Evolutionary conservation across 2,888 invertebrate genomes (phyloP).

Genomic region (Eupithecia tripunctaria): DNA sequence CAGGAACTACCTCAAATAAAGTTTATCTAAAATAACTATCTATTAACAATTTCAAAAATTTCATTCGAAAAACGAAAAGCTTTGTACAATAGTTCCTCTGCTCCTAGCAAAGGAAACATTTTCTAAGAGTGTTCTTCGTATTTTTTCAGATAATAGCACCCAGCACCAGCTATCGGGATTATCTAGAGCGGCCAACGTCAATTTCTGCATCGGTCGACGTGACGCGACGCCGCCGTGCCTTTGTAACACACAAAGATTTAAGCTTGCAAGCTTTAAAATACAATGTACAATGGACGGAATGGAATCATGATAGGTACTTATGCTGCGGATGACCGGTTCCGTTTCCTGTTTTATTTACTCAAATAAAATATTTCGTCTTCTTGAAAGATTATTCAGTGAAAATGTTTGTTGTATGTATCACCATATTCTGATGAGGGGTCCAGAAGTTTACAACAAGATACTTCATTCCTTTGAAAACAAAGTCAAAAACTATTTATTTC

Average conservation of each 20-base stretch:
- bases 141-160: neutral
- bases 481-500: too few species aligned
- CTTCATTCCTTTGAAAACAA: neutral
- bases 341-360: too few species aligned
- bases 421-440: neutral
- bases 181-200: neutral
- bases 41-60: too few species aligned
- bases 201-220: neutral
- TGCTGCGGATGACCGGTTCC: too few species aligned
- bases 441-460: neutral
- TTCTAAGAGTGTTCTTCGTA: neutral
- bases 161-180: neutral
- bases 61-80: too few species aligned
- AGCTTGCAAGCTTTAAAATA: neutral
- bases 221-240: neutral
- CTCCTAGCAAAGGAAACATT: neutral
- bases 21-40: too few species aligned
- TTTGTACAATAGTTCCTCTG: too few species aligned
- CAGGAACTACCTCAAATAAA: too few species aligned
- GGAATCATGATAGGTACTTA: neutral
- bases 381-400: neutral
- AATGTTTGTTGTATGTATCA: too few species aligned
- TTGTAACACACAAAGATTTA: neutral
- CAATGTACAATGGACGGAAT: neutral
- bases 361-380: neutral